Base-by-base conservation (phyloP, 2,797 vertebrate species). In the Leuciscus waleckii region DNA sequence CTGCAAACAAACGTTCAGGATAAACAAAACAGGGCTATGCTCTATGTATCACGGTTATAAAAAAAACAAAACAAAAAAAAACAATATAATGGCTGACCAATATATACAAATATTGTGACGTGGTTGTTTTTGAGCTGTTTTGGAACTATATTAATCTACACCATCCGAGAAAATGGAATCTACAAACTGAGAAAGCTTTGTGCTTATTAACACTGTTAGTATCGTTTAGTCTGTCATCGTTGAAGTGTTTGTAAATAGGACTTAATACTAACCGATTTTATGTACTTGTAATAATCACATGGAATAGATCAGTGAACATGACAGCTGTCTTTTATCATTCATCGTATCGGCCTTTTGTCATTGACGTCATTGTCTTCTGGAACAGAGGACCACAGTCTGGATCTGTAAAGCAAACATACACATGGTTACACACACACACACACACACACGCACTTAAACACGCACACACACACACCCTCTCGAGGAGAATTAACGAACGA, bases 161-260 rank as follows among this genome's bases (percentile, higher is more conserved):
- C 95, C 96, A 96, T 96, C 95, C 91, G 93, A 95, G 92, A 94
- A 95, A 96, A 96, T 93, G 93, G 95, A 94, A 94, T 95, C 95
- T 67, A 95, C 94, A 94, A 80, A 96, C 94, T 93, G 92, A 92
- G 95, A 97, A 96, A 95, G 94, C 96, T 94, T 95, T 94, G 96
- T 97, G 96, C 96, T 97, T 95, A 97, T 65, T 96, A 96, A 97
- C 96, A 96, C 95, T 93, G 91, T 97, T 97, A 97, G 97, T 98
- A 96, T 96, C 74, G 95, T 96, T 95, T 97, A 97, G 96, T 97
- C 95, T 91, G 96, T 97, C 96, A 97, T 95, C 95, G 93, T 98
- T 97, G 96, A 94, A 96, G 97, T 97, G 97, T 96, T 95, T 99
- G 98, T 99, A 99, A 97, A 99, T 99, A 99, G 94, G 90, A 97